phyloP scores from a whole-genome alignment of 2,888 invertebrate genomes.

The Trichopoda pennipes region DNA sequence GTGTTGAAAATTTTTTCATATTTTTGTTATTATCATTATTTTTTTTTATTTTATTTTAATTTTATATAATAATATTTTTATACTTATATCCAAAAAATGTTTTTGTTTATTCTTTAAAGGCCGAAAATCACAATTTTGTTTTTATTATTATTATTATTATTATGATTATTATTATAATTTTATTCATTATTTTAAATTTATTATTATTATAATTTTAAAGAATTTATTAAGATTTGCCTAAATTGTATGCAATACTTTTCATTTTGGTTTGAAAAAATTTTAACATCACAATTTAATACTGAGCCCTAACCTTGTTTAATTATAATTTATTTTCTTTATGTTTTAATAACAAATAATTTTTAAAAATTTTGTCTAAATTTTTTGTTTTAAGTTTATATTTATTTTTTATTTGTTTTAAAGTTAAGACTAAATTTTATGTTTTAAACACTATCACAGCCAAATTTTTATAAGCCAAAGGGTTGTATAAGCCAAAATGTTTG shows the following conservation, averaged over 20 bases:
- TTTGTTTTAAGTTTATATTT: conserved; percentile 45
- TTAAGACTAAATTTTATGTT: conserved; percentile 72
- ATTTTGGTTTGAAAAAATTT: conserved; percentile 71
- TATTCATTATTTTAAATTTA: too few species aligned
- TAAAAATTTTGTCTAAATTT: conserved; percentile 64
- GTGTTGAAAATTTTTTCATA: conserved; percentile 66
- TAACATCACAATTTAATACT: conserved; percentile 76
- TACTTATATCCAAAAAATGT: conserved; percentile 70
- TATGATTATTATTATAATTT: conserved; percentile 16
- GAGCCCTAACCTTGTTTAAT: conserved; percentile 65
- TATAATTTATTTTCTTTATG: conserved; percentile 41
- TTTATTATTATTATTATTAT: conserved; percentile 56
- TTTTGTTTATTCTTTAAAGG: conserved; percentile 72
- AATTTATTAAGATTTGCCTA: conserved; percentile 72
- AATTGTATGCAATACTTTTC: conserved; percentile 70
- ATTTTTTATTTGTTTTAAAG: conserved; percentile 52
- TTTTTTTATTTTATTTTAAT: conserved; percentile 27
- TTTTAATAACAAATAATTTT: conserved; percentile 70
- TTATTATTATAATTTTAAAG: conserved; percentile 48
- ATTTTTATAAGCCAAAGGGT: conserved; percentile 80
- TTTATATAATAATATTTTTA: conserved; percentile 65
- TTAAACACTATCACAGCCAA: conserved; percentile 81
- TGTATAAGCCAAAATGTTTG: conserved; percentile 73
- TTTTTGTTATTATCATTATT: conserved; percentile 56
- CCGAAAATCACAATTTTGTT: conserved; percentile 74